These are phyloP conservation scores for Paraescarpia echinospica DNA, from an alignment of 1,140 invertebrate species.

Conservation along the genomic window DNA sequence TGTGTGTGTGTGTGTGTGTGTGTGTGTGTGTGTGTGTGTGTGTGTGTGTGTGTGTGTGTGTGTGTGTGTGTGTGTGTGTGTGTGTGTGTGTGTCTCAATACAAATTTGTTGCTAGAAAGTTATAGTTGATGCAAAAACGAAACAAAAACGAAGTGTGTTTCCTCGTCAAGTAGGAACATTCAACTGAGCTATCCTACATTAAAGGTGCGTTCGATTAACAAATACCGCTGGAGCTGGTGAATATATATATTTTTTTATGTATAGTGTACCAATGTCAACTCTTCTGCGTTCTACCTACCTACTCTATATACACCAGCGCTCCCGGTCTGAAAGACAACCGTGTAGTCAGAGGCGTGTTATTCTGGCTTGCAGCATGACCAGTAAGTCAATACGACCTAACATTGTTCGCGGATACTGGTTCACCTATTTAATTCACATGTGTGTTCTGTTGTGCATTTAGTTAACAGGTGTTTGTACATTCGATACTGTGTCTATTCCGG, in stretches of 20 bases:
- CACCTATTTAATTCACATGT: not conserved
- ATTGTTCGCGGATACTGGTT: not conserved
- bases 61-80: too few relatives aligned
- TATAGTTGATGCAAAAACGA: too few relatives aligned
- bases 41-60: too few relatives aligned
- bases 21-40: too few relatives aligned
- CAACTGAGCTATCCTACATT: not conserved
- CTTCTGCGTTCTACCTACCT: not conserved
- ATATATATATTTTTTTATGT: not conserved
- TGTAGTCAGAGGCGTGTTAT: not conserved
- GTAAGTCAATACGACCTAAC: not conserved
- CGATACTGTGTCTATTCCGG: not conserved
- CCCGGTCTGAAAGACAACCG: not conserved
- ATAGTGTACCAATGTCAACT: not conserved
- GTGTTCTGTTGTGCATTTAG: not conserved
- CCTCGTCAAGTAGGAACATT: too few relatives aligned
- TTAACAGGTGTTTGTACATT: not conserved
- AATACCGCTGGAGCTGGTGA: not conserved
- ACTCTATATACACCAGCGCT: not conserved
- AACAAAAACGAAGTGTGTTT: too few relatives aligned
- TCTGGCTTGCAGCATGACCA: not conserved
- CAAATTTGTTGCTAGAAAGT: too few relatives aligned
- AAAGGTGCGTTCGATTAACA: not conserved
- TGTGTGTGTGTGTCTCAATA: too few relatives aligned
- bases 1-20: too few relatives aligned